phyloP scores from a whole-genome alignment of 92 coral and sea anemone genomes.

The Siderastrea siderea region DNA sequence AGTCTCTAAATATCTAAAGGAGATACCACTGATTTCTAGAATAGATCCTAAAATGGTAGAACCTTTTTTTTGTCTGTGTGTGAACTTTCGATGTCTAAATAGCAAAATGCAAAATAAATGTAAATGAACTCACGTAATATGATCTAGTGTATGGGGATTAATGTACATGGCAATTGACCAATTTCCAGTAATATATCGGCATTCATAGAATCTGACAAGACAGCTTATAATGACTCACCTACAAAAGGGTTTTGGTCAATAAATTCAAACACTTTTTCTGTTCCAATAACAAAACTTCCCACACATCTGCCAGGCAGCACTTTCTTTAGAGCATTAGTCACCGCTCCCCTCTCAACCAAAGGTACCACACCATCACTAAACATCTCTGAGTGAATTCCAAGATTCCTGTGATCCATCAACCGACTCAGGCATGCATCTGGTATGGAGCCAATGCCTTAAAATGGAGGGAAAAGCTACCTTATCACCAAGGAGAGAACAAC shows the following conservation, averaged over 20 bases:
- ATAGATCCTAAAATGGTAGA: no score
- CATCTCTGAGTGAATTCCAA: slow-evolving; percentile 98
- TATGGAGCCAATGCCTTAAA: slow-evolving; percentile 85
- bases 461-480: not conserved
- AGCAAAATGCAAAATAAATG: no score
- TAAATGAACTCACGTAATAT: no score
- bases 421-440: slow-evolving; percentile 90
- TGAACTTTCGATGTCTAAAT: no score
- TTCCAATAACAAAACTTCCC: slow-evolving; percentile 95
- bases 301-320: slow-evolving; percentile 92
- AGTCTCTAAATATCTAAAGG: no score
- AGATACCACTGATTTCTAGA: no score
- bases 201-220: not conserved
- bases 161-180: no score
- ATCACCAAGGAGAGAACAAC: not conserved
- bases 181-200: not conserved
- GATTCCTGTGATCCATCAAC: slow-evolving; percentile 85
- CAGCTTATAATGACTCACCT: slow-evolving; percentile 64
- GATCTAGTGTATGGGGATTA: no score
- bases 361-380: slow-evolving; percentile 97
- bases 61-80: no score
- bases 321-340: slow-evolving; percentile 88
- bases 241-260: slow-evolving; percentile 96
- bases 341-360: slow-evolving; percentile 87
- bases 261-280: slow-evolving; percentile 90